Percentiles rank a stretch among this genome's conserved stretches.
These are phyloP conservation scores for Drosophila sproati DNA, from an alignment of 1,140 invertebrate genomes.

Conservation along the genomic window DNA sequence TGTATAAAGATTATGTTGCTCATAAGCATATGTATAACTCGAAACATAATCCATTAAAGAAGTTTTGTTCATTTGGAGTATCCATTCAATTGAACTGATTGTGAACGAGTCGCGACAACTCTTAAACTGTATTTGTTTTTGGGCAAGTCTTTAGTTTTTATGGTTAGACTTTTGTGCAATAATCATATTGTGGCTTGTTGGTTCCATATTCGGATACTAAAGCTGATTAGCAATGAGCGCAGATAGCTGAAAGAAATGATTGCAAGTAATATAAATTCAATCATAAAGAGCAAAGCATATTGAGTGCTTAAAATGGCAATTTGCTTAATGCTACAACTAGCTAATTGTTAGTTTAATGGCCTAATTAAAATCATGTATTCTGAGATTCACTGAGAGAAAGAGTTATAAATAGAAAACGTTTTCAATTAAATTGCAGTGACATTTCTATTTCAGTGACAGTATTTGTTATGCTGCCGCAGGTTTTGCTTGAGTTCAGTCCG, in stretches of 20 bases:
- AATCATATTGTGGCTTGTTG: constrained; percentile 35
- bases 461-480: background rate
- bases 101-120: background rate
- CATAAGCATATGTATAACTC: too few species aligned
- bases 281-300: background rate
- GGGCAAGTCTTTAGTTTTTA: constrained; percentile 28
- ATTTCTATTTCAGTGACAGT: background rate
- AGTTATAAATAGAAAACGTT: background rate
- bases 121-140: constrained; percentile 24
- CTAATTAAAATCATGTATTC: background rate
- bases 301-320: constrained; percentile 2
- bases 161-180: constrained; percentile 22
- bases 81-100: background rate
- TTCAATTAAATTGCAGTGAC: background rate
- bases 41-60: too few species aligned
- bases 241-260: background rate
- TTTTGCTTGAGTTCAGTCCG: constrained; percentile 3
- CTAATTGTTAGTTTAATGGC: constrained; percentile 1
- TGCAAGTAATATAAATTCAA: background rate
- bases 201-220: constrained; percentile 21
- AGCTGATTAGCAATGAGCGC: constrained; percentile 36
- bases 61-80: background rate
- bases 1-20: too few species aligned
- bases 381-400: background rate
- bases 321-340: background rate